phyloP scores from a whole-genome alignment of 64 coral and sea anemone species.

The Actinia tenebrosa region DNA sequence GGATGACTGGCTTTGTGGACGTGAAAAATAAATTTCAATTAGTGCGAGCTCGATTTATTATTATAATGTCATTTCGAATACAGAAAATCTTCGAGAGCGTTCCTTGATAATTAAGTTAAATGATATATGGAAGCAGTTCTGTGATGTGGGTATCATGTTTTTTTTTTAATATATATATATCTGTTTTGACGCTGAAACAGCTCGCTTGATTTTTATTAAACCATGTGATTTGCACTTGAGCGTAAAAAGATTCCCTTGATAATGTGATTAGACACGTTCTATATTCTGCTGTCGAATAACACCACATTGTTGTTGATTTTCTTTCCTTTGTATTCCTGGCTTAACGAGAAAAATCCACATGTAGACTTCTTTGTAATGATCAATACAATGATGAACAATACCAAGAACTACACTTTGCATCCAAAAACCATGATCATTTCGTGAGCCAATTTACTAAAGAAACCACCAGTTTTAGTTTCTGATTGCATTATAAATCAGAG shows the following conservation, averaged over 20 bases:
- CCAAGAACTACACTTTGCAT: neutral
- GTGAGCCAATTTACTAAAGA: neutral
- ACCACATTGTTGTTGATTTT: neutral
- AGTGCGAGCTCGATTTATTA: neutral
- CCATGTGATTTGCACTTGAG: neutral
- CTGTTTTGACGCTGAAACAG: neutral
- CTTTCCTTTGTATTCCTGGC: neutral
- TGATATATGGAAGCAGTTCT: neutral
- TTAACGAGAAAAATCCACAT: neutral
- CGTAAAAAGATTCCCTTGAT: neutral
- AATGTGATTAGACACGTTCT: neutral
- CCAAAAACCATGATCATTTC: neutral
- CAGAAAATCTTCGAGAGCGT: neutral
- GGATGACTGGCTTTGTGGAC: slow-evolving; percentile 1
- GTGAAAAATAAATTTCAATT: slow-evolving; percentile 1
- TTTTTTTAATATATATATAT: neutral
- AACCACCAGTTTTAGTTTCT: neutral
- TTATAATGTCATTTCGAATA: slow-evolving; percentile 13
- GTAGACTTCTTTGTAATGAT: neutral
- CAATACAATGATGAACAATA: neutral
- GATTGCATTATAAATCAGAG: neutral
- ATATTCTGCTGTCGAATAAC: neutral
- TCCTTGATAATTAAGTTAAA: neutral
- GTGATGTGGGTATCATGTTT: neutral
- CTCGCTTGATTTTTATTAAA: neutral